Conservation (phyloP, 2,797 vertebrate species). For the Amazona finschi region DNA sequence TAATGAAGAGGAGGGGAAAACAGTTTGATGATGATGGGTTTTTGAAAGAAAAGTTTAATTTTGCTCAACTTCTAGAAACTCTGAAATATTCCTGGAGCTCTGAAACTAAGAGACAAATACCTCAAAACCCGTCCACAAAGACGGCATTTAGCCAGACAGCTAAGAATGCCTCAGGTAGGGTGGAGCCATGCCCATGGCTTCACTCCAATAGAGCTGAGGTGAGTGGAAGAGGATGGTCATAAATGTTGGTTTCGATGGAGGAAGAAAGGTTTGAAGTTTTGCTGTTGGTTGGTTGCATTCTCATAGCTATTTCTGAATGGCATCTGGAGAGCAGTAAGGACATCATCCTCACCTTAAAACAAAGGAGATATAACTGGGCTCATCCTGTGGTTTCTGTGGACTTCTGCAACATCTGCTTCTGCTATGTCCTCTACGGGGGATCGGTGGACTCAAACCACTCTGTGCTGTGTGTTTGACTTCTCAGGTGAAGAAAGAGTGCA, state of each 20-base stretch:
- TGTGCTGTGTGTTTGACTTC: not conserved
- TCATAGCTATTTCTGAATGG: not conserved
- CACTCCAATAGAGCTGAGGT: not conserved
- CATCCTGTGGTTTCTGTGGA: not conserved
- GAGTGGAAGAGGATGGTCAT: not conserved
- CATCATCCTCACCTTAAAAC: not conserved
- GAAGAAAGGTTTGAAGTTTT: not conserved
- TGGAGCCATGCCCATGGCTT: not conserved
- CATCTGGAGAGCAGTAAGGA: not conserved
- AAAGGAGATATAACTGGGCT: not conserved
- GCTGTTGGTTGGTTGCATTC: not conserved
- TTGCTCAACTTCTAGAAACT: not conserved
- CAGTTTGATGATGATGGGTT: slow-evolving; percentile 28
- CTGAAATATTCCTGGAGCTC: not conserved
- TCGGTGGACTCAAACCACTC: not conserved
- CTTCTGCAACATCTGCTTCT: not conserved
- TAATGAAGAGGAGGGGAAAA: slow-evolving; percentile 49
- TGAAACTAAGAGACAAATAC: not conserved
- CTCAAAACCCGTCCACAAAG: not conserved
- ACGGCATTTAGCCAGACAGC: not conserved
- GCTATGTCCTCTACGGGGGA: not conserved
- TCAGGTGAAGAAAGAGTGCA: not conserved
- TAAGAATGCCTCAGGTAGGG: not conserved
- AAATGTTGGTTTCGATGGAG: not conserved
- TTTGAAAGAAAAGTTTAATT: slow-evolving; percentile 42